These are phyloP conservation scores for Cyanoderma ruficeps DNA, from an alignment of 2,113 vertebrate genomes.

Conservation along the genomic window DNA sequence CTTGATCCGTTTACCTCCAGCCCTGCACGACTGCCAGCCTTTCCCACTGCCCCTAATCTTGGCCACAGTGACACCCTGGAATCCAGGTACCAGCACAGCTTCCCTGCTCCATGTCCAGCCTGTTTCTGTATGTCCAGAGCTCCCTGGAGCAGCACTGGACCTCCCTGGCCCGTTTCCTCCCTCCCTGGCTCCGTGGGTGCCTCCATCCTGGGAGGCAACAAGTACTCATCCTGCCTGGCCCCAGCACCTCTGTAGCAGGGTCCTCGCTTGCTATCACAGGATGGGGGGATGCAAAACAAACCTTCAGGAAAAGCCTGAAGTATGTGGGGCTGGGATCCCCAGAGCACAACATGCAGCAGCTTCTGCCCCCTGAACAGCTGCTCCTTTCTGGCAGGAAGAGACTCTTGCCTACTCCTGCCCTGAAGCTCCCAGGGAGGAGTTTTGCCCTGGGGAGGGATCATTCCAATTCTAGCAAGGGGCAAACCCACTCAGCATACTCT, in stretches of 20 bases:
- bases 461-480: background rate
- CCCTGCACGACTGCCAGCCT: background rate
- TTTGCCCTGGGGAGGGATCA: background rate
- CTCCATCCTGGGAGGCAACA: conserved; percentile 29
- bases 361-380: background rate
- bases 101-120: background rate
- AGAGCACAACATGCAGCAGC: background rate
- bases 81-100: accelerated
- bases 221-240: background rate
- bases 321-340: background rate
- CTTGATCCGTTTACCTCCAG: conserved; percentile 64
- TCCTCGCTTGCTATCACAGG: background rate
- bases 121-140: background rate
- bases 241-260: background rate
- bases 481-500: background rate
- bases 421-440: background rate
- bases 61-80: accelerated
- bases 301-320: background rate
- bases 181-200: background rate
- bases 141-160: accelerated
- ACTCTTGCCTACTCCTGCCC: background rate
- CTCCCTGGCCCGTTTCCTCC: background rate
- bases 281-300: background rate
- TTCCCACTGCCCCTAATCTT: conserved; percentile 18
- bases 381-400: background rate